Percentiles rank a stretch among this genome's conserved stretches.
Conservation (phyloP, 2,888 invertebrate genomes). For the Ophioninae sp. region DNA sequence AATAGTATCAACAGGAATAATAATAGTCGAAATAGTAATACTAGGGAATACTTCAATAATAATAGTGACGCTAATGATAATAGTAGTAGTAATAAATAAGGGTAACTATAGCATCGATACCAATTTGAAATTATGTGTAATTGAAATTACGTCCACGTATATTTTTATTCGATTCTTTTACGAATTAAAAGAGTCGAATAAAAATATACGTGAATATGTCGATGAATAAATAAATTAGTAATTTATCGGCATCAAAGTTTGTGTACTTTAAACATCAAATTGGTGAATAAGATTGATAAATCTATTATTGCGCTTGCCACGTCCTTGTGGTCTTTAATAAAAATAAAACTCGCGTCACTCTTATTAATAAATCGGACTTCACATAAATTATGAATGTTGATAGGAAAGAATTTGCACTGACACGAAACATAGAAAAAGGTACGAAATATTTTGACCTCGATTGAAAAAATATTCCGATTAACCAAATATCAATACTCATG, state of each 20-base stretch:
- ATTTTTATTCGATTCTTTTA: too few species aligned
- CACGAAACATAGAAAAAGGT: background rate
- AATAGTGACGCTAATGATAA: background rate
- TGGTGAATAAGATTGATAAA: background rate
- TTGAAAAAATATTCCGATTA: background rate
- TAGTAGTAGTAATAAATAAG: too few species aligned
- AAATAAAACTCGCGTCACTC: too few species aligned
- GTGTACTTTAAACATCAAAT: background rate
- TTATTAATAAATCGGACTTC: too few species aligned
- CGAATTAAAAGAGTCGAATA: background rate
- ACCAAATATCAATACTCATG: background rate
- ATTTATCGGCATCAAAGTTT: background rate
- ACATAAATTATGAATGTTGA: background rate
- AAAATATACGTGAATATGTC: background rate
- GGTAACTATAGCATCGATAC: too few species aligned
- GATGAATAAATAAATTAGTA: background rate
- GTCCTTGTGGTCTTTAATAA: too few species aligned
- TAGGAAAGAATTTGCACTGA: background rate
- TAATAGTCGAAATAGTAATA: too few species aligned
- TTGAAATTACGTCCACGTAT: too few species aligned
- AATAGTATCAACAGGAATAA: background rate
- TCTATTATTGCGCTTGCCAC: too few species aligned
- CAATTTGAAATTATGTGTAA: background rate
- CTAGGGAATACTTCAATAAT: background rate
- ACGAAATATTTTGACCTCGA: background rate